A percentile compares a stretch with the other conserved stretches of the same genome.
Evolutionary conservation across 2,797 vertebrate genomes (phyloP).

Genomic region (Falco berigora): DNA sequence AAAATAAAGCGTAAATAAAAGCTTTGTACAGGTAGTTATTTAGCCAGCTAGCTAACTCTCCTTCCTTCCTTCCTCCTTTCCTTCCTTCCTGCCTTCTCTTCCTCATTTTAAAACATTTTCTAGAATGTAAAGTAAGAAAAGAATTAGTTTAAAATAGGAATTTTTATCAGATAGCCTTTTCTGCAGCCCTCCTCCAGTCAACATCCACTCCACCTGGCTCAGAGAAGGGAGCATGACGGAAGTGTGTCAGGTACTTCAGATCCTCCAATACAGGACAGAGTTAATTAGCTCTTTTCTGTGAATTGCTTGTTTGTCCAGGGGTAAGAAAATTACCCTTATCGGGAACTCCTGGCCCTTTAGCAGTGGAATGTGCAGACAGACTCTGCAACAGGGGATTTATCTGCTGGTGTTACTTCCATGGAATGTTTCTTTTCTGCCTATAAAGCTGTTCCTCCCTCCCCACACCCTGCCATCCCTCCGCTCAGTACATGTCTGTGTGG

Average conservation of each 20-base stretch:
- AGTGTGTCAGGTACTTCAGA: neutral
- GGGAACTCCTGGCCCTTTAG: neutral
- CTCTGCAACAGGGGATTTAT: conserved; percentile 21
- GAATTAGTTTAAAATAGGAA: neutral
- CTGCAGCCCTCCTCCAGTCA: neutral
- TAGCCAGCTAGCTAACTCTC: neutral
- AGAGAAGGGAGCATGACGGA: neutral
- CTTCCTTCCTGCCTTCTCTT: too few relatives aligned
- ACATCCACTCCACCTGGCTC: neutral
- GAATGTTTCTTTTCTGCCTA: conserved; percentile 25
- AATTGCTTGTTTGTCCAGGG: neutral
- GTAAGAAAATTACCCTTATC: conserved; percentile 14
- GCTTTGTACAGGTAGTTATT: neutral
- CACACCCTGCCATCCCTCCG: conserved; percentile 9
- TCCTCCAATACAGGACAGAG: neutral
- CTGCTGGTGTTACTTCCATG: neutral
- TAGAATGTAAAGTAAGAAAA: neutral
- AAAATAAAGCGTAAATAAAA: neutral
- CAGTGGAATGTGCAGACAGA: conserved; percentile 6
- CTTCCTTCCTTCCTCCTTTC: neutral
- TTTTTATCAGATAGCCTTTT: neutral
- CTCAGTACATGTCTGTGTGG: neutral
- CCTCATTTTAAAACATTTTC: neutral
- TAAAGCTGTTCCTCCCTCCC: conserved; percentile 29
- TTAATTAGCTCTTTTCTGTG: neutral